These are phyloP conservation scores for Imbricaverruca yamaguchii DNA, from an alignment of 2,888 invertebrate species.

Conservation along the genomic window DNA sequence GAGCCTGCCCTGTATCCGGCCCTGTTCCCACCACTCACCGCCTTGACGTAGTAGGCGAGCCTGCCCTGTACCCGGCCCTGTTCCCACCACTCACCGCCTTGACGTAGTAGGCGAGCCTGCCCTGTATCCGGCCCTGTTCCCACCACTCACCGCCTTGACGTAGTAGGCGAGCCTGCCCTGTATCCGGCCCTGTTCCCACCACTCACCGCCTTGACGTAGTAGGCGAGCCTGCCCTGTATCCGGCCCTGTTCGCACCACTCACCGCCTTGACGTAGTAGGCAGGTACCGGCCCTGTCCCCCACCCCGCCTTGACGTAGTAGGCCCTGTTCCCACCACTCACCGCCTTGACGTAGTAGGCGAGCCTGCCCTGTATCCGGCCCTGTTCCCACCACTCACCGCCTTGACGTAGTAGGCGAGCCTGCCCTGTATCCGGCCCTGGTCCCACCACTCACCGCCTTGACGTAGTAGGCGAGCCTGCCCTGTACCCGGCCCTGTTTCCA, in stretches of 20 bases:
- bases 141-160: constrained; percentile 44
- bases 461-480: constrained; percentile 61
- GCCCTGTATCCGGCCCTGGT: constrained; percentile 49
- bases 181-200: no score
- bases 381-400: constrained; percentile 40
- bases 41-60: constrained; percentile 54
- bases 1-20: constrained; percentile 58
- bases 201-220: constrained; percentile 47
- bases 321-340: constrained; percentile 35
- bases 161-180: constrained; percentile 67
- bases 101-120: constrained; percentile 59
- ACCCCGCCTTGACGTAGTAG: no score
- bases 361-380: constrained; percentile 54
- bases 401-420: constrained; percentile 57
- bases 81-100: constrained; percentile 42
- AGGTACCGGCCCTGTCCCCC: no score
- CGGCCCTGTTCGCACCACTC: constrained; percentile 28
- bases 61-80: constrained; percentile 53
- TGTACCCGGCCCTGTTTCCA: constrained; percentile 42
- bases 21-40: constrained; percentile 37
- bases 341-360: constrained; percentile 55
- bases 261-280: constrained; percentile 53
- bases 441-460: constrained; percentile 43
- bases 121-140: constrained; percentile 46
- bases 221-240: constrained; percentile 64